phyloP scores from a whole-genome alignment of 2,888 invertebrate genomes.

The Tineola bisselliella region DNA sequence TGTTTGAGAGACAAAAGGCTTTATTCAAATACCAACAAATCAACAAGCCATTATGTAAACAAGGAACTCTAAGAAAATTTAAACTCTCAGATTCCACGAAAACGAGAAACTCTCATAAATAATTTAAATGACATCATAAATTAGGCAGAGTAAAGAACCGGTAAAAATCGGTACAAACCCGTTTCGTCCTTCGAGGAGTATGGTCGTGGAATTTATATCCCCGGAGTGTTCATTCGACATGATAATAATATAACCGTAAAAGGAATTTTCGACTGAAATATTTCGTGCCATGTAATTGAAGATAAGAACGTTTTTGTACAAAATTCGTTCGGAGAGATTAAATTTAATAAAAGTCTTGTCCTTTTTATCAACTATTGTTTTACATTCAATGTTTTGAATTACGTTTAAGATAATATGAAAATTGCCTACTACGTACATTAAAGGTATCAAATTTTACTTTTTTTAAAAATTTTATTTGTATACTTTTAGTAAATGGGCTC shows the following conservation, averaged over 20 bases:
- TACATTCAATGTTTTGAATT: too few species aligned
- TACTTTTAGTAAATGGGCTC: too few species aligned
- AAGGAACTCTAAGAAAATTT: constrained; percentile 4
- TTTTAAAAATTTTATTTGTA: too few species aligned
- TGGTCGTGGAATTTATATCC: neutral
- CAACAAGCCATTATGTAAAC: constrained; percentile 9
- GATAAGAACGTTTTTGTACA: neutral
- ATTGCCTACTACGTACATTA: too few species aligned
- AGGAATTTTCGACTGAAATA: neutral
- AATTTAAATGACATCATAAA: constrained; percentile 7
- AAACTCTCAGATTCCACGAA: neutral
- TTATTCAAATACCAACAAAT: constrained; percentile 5
- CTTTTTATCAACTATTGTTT: neutral
- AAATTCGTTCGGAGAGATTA: neutral
- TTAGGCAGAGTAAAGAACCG: constrained; percentile 4
- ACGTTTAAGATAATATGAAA: too few species aligned
- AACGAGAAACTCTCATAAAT: constrained; percentile 1
- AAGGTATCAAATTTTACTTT: too few species aligned
- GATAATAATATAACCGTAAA: constrained; percentile 1
- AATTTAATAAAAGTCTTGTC: neutral
- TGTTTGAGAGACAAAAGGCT: neutral
- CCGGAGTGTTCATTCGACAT: neutral
- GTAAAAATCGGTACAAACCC: constrained; percentile 10
- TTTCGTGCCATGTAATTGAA: constrained; percentile 1
- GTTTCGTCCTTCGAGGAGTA: neutral